phyloP scores from a whole-genome alignment of 2,797 vertebrate species.

The Coendou prehensilis region DNA sequence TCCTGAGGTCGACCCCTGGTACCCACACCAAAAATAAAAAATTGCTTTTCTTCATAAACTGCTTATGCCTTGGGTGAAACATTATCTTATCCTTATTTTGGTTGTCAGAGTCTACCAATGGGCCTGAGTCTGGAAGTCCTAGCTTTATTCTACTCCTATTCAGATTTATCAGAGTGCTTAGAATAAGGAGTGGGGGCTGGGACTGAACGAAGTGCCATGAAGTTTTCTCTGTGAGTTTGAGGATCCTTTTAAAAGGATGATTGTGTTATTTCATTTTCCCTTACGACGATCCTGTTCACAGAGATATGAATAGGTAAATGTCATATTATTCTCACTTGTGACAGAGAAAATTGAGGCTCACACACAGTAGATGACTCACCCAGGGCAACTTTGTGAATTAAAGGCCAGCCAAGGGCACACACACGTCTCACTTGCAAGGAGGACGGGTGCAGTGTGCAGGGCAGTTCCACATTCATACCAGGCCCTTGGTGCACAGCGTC shows the following conservation, averaged over 20 bases:
- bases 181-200: background rate
- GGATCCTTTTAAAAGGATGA: background rate
- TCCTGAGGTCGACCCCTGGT: too few species aligned
- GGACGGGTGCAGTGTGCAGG: accelerated
- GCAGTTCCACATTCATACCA: accelerated
- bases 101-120: background rate
- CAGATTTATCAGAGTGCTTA: background rate
- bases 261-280: background rate
- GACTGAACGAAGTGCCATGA: background rate
- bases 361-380: background rate
- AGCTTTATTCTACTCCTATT: background rate
- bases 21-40: too few species aligned
- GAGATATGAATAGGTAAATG: background rate
- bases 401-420: background rate
- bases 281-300: background rate
- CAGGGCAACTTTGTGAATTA: background rate
- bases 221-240: background rate
- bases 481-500: too few species aligned
- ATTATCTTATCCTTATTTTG: background rate
- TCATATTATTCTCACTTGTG: background rate
- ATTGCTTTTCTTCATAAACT: background rate
- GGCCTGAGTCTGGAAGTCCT: background rate
- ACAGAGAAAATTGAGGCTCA: background rate
- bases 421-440: background rate
- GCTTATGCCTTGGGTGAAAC: background rate